Conservation (phyloP, 2,888 invertebrate species). For the Synergus gifuensis region DNA sequence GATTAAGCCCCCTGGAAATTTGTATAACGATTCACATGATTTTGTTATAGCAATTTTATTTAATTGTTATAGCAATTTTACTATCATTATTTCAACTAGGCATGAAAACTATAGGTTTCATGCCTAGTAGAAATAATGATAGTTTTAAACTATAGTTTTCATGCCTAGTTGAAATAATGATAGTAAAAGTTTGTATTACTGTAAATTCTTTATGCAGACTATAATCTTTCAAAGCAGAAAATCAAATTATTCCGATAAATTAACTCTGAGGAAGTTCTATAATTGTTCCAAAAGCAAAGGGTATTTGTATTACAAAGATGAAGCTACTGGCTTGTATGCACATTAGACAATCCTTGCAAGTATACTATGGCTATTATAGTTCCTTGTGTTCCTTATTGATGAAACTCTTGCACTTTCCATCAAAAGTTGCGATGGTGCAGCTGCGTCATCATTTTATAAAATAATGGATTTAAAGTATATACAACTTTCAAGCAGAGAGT, state of each 20-base stretch:
- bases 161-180: no score
- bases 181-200: neutral
- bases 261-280: neutral
- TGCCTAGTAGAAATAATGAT: no score
- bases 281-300: constrained; percentile 1
- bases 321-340: neutral
- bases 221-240: neutral
- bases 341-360: neutral
- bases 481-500: constrained; percentile 16
- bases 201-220: neutral
- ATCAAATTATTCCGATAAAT: constrained; percentile 9
- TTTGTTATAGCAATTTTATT: no score
- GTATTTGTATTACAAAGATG: neutral
- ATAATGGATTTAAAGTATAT: neutral
- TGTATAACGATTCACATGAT: no score
- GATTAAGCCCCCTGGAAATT: no score
- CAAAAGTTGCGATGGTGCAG: constrained; percentile 6
- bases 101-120: no score
- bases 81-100: no score
- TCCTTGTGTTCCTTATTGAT: neutral
- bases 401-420: constrained; percentile 4
- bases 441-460: neutral
- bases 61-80: no score
- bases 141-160: no score
- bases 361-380: neutral